Conservation (phyloP, 2,888 invertebrate species). For the Chironomus riparius region DNA sequence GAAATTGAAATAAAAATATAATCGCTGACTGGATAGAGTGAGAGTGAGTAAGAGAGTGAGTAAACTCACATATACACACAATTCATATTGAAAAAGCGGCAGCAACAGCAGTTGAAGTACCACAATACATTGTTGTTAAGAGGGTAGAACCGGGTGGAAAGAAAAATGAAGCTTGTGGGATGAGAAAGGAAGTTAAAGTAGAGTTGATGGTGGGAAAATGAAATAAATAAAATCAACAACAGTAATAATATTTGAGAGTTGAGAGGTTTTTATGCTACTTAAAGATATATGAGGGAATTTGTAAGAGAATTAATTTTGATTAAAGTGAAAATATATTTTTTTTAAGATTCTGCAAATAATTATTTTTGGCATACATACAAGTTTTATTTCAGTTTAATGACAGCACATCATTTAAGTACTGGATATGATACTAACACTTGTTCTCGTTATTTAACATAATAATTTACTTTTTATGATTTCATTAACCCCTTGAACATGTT, state of each 20-base stretch:
- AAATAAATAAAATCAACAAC: slow-evolving; percentile 8
- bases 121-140: neutral
- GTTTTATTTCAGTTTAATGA: too few species aligned
- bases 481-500: too few species aligned
- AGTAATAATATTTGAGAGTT: neutral
- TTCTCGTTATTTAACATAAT: too few species aligned
- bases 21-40: neutral
- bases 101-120: neutral
- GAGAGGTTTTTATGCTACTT: neutral
- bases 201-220: neutral
- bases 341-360: too few species aligned
- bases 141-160: neutral
- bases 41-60: neutral
- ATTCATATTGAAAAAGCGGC: neutral
- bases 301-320: too few species aligned
- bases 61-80: neutral
- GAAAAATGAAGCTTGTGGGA: neutral
- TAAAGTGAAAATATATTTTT: too few species aligned
- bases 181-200: neutral
- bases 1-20: neutral
- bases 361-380: too few species aligned
- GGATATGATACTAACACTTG: too few species aligned
- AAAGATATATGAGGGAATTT: too few species aligned
- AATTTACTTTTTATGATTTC: too few species aligned
- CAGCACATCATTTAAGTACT: too few species aligned